Evolutionary conservation across 2,888 invertebrate genomes (phyloP), one percentile per base, ranked within the genome.

Genomic region (Synergus itoensis): DNA sequence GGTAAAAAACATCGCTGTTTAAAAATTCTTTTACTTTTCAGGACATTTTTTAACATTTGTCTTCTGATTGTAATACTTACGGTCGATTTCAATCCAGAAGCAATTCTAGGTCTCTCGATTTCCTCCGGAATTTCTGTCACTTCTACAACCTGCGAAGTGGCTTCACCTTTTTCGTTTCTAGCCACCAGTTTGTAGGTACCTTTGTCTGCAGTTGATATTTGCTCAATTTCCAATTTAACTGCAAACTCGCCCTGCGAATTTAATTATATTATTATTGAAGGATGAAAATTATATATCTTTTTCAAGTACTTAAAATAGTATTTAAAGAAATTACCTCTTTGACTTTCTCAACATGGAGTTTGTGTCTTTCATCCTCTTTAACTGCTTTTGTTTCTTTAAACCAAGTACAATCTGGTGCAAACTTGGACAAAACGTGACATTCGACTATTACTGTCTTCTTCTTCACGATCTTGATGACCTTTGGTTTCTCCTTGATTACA

Each of bases 341-440:
- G 64, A 96, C 94, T 93, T 97, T 96, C 91, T 96, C 96, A 81
- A 97, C 95, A 84, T 95, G 94, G 76, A 97, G 95, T 84, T 95
- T 95, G 90, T 96, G 97, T 86, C 96, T 94, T 53, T 94, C 94
- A 92, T 96, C 97, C 90, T 97, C 96, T 87, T 93, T 95, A 64
- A 98, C 96, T 28, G 96, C 96, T 86, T 94, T 94, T 21, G 95
- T 93, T 93, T 98, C 98, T 90, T 98, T 98, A 93, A 95, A 98
- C 99, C 99, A 99, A 62, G 96, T 97, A 91, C 98, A 97, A 84
- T 97, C 95, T 11, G 99, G 99, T 88, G 97, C 96, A 90, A 98
- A 98, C 93, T 97, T 97, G 87, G 98, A 98, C 91, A 97, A 96
- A 82, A 99, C 97, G 91, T 96, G 96, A 92, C 98, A 98, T 93